These are phyloP conservation scores for Ischnus inquisitorius DNA, from an alignment of 2,888 invertebrate species.

Conservation along the genomic window DNA sequence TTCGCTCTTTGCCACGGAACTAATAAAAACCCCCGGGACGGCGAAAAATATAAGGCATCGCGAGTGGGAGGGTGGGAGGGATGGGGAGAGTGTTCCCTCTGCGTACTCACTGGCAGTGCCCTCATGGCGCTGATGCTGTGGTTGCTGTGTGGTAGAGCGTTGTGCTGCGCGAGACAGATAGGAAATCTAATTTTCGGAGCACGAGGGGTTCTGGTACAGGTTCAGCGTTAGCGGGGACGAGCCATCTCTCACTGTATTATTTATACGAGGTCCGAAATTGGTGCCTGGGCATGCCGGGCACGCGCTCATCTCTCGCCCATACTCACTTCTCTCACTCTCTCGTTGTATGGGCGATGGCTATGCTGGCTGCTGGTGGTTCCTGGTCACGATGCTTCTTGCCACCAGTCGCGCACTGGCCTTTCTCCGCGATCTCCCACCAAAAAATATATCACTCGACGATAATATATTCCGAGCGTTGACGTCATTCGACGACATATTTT, in stretches of 20 bases:
- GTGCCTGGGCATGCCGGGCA: conserved; percentile 83
- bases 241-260: conserved; percentile 83
- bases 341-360: conserved; percentile 35
- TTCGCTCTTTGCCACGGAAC: conserved; percentile 72
- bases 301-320: conserved; percentile 77
- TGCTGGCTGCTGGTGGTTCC: conserved; percentile 51
- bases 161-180: conserved; percentile 82
- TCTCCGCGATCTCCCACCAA: conserved; percentile 41
- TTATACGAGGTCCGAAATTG: conserved; percentile 83
- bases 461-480: conserved; percentile 62
- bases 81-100: conserved; percentile 10
- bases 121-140: conserved; percentile 37
- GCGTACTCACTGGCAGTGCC: conserved; percentile 38
- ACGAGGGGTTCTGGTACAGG: conserved; percentile 74
- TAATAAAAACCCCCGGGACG: conserved; percentile 74
- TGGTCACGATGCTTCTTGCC: conserved; percentile 58
- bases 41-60: conserved; percentile 63
- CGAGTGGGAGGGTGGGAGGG: not conserved
- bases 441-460: conserved; percentile 48
- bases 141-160: conserved; percentile 44
- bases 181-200: conserved; percentile 85
- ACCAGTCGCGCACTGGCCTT: conserved; percentile 52
- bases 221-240: conserved; percentile 72
- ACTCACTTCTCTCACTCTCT: conserved; percentile 40
- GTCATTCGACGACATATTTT: conserved; percentile 64